Conservation (phyloP, 2,797 vertebrate species). For the Scomberomorus guttatus region DNA sequence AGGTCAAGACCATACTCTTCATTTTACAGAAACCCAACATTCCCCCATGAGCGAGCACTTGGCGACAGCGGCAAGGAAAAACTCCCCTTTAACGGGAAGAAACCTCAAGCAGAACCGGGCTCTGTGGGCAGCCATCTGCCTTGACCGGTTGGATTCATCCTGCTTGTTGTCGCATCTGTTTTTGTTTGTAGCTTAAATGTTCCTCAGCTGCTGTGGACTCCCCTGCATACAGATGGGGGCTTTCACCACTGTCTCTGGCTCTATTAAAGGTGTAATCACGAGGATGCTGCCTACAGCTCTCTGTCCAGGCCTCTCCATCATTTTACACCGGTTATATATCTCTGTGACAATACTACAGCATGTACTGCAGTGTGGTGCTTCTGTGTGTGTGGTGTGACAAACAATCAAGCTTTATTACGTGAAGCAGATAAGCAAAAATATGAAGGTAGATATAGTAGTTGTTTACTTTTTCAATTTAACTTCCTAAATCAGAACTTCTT, state of each 20-base stretch:
- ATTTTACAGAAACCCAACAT: no score
- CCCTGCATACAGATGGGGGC: slow-evolving; percentile 68
- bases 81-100: no score
- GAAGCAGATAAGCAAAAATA: slow-evolving; percentile 2
- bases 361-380: slow-evolving; percentile 4
- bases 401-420: slow-evolving; percentile 18
- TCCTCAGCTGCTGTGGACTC: slow-evolving; percentile 36
- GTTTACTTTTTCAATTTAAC: slow-evolving; percentile 16
- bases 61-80: no score
- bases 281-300: slow-evolving; percentile 28
- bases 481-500: neutral
- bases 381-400: neutral
- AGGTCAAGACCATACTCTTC: no score
- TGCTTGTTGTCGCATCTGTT: slow-evolving; percentile 41
- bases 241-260: slow-evolving; percentile 44
- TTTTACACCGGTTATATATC: slow-evolving; percentile 37
- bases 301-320: slow-evolving; percentile 42
- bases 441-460: neutral
- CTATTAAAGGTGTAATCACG: slow-evolving; percentile 66
- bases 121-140: no score
- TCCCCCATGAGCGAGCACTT: no score
- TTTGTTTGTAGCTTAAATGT: slow-evolving; percentile 54
- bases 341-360: slow-evolving; percentile 19
- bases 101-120: no score
- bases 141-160: no score